These are phyloP conservation scores for Acinonyx jubatus DNA, from an alignment of 2,113 vertebrate species.

Conservation along the genomic window DNA sequence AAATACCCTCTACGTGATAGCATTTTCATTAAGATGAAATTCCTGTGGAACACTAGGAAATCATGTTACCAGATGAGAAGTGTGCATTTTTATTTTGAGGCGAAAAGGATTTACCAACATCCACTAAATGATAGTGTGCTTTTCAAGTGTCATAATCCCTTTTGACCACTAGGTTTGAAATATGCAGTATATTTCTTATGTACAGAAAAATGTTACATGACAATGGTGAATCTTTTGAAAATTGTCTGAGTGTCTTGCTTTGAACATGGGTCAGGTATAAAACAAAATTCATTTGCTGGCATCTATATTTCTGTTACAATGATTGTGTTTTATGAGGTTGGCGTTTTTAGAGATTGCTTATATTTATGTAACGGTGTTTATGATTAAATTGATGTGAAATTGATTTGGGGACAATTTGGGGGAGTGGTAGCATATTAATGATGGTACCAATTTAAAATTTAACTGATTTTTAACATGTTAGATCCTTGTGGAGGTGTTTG, in stretches of 20 bases:
- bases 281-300: slow-evolving; percentile 18
- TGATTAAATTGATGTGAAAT: not conserved
- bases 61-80: not conserved
- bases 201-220: slow-evolving; percentile 10
- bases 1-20: not conserved
- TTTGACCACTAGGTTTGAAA: slow-evolving; percentile 71
- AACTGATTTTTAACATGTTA: slow-evolving; percentile 5
- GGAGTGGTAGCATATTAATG: slow-evolving; percentile 4
- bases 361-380: not conserved
- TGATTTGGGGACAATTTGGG: slow-evolving; percentile 31
- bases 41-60: not conserved
- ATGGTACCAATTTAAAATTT: not conserved
- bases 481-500: not conserved
- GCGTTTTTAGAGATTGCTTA: not conserved
- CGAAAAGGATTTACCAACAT: slow-evolving; percentile 48
- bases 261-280: slow-evolving; percentile 37
- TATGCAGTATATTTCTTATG: slow-evolving; percentile 6
- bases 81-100: slow-evolving; percentile 74
- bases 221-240: slow-evolving; percentile 55
- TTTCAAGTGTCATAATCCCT: slow-evolving; percentile 73
- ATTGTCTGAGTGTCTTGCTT: slow-evolving; percentile 50
- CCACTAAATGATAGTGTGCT: slow-evolving; percentile 62
- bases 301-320: not conserved
- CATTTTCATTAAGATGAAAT: slow-evolving; percentile 47
- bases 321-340: not conserved